These are phyloP conservation scores for Aethina tumida DNA, from an alignment of 1,140 invertebrate genomes.

Conservation along the genomic window DNA sequence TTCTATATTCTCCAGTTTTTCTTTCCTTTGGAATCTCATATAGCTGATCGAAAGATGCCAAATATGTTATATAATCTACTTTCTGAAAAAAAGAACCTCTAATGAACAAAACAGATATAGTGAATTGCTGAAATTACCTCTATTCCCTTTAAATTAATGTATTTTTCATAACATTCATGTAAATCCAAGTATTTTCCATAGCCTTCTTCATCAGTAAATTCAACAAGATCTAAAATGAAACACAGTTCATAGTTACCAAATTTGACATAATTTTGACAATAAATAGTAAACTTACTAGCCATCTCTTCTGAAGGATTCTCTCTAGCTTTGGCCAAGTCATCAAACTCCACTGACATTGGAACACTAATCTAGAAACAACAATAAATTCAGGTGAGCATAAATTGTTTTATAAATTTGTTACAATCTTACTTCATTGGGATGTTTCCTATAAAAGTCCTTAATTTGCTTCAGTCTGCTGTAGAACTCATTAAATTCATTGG, in stretches of 20 bases:
- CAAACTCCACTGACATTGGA: constrained; percentile 95
- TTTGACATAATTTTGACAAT: constrained; percentile 6
- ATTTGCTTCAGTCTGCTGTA: constrained; percentile 88
- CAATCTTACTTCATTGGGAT: constrained; percentile 87
- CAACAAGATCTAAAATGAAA: constrained; percentile 62
- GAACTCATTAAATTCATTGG: constrained; percentile 98
- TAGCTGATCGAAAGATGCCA: constrained; percentile 90
- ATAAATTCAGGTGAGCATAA: constrained; percentile 9
- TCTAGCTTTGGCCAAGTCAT: constrained; percentile 81
- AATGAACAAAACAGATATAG: constrained; percentile 4
- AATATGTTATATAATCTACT: constrained; percentile 92
- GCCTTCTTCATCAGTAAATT: constrained; percentile 99
- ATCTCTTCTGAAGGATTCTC: constrained; percentile 79
- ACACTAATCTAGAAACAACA: constrained; percentile 57
- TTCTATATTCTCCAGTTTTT: constrained; percentile 88
- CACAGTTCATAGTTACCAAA: constrained; percentile 5
- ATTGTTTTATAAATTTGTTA: constrained; percentile 1
- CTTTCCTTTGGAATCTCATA: constrained; percentile 92
- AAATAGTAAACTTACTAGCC: constrained; percentile 27
- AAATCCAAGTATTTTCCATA: constrained; percentile 98
- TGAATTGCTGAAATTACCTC: constrained; percentile 48
- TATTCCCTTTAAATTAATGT: constrained; percentile 93
- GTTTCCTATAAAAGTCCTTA: constrained; percentile 92
- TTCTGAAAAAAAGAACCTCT: constrained; percentile 50
- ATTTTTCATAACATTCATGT: constrained; percentile 95